phyloP scores from a whole-genome alignment of 2,888 invertebrate species.

The Tethea ocularis region DNA sequence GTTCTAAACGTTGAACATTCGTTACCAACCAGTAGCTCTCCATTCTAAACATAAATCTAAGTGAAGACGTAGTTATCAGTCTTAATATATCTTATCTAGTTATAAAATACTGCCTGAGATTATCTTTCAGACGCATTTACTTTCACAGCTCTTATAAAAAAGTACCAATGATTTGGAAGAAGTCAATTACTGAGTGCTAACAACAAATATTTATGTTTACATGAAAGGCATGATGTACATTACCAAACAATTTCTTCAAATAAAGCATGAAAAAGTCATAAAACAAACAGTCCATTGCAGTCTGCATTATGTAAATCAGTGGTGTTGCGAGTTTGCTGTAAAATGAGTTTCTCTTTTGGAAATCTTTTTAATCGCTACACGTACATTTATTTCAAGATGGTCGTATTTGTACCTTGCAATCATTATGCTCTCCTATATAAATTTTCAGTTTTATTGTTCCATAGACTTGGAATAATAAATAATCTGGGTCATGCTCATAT shows the following conservation, averaged over 20 bases:
- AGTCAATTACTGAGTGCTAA: neutral
- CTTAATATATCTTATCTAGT: neutral
- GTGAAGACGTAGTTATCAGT: neutral
- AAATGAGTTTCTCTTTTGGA: constrained; percentile 33
- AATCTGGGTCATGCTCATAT: neutral
- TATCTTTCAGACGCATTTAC: neutral
- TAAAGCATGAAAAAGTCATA: constrained; percentile 25
- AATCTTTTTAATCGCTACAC: constrained; percentile 14
- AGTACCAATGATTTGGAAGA: neutral
- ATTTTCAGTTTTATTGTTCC: neutral
- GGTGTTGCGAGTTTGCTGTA: constrained; percentile 29
- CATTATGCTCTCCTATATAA: neutral
- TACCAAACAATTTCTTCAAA: constrained; percentile 26
- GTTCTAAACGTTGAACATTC: no score
- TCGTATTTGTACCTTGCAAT: neutral
- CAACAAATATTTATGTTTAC: constrained; percentile 6
- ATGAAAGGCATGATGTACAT: constrained; percentile 15
- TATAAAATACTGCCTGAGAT: neutral
- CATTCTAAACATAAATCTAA: neutral
- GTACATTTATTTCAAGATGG: neutral
- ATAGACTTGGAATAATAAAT: neutral
- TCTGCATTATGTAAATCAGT: constrained; percentile 50
- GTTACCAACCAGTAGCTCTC: no score
- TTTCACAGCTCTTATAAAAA: neutral
- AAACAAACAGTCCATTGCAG: constrained; percentile 37